Percentiles rank a stretch among this genome's conserved stretches.
These are phyloP conservation scores for Polypterus bichir DNA, from an alignment of 2,113 vertebrate genomes.

Conservation along the genomic window DNA sequence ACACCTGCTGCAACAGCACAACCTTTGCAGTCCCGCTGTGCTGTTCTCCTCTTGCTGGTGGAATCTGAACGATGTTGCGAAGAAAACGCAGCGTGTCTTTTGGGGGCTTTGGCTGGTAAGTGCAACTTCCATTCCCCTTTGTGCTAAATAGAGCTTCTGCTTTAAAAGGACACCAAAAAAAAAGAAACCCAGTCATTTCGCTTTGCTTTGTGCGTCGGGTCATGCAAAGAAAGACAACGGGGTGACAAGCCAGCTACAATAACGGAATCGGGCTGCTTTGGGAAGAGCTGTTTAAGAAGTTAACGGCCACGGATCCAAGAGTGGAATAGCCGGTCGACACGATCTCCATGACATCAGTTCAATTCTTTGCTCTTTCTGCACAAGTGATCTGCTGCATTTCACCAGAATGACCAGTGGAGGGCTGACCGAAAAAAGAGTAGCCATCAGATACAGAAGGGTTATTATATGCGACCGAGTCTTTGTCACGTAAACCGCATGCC, in stretches of 20 bases:
- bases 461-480: too few species aligned
- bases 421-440: too few species aligned
- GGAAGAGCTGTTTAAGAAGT: conserved; percentile 25
- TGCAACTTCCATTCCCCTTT: conserved; percentile 18
- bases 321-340: too few species aligned
- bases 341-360: too few species aligned
- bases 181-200: too few species aligned
- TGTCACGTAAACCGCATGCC: too few species aligned
- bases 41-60: background rate
- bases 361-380: too few species aligned
- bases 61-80: conserved; percentile 54
- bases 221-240: background rate
- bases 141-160: background rate
- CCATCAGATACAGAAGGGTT: too few species aligned
- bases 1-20: background rate
- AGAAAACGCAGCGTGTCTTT: conserved; percentile 88
- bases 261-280: conserved; percentile 12
- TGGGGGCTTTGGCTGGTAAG: conserved; percentile 86
- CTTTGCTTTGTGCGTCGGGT: background rate
- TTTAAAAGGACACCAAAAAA: background rate
- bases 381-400: too few species aligned
- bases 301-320: conserved; percentile 2
- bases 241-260: conserved; percentile 12
- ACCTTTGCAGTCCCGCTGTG: background rate
- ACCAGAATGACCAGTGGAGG: too few species aligned